Base-by-base conservation (phyloP, 2,888 invertebrate genomes). In the Parnassius apollo region DNA sequence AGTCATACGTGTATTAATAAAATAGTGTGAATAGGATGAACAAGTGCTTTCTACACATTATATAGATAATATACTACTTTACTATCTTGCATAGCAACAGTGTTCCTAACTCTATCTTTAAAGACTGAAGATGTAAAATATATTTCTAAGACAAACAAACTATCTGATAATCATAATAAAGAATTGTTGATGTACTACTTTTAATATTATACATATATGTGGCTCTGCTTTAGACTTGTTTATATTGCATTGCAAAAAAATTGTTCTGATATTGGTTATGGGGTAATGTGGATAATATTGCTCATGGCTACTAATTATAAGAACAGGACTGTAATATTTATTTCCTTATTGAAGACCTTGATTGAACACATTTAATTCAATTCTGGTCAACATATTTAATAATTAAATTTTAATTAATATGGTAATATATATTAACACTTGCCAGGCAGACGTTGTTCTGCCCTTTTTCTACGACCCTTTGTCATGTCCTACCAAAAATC, bases 41-140 rank as follows among this genome's bases (percentile, higher is more conserved):
- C 56, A 51, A 59, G 18, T 51, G 59, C 42, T 52, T 54, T 13
- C 42, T 42, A 51, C 48, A 56, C 52, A 59, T 53, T 60, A 18
- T 61, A 57, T 57, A 60, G 64, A 57, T 57, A 61, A 65, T 67
- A 67, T 68, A 66, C 60, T 57, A 68, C 63, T 63, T 54, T 67
- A 69, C 66, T 75, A 80, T 81, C 83, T 86, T 77, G 85, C 89
- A 84, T 88, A 85, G 88, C 85, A 89, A 89, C 88, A 86, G 81
- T 53, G 59, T 56, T 74, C 70, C 77, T 88, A 86, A 85, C 85
- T 85, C 86, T 85, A 81, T 83, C 78, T 73, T 74, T 81, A 78
- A 83, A 79, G 78, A 78, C 76, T 76, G 77, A 77, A 73, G 77
- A 56, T 66, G 58, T 68, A 67, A 18, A 18, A 58, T 65, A 65